phyloP scores from a whole-genome alignment of 2,888 invertebrate species.

The Neria commutata region DNA sequence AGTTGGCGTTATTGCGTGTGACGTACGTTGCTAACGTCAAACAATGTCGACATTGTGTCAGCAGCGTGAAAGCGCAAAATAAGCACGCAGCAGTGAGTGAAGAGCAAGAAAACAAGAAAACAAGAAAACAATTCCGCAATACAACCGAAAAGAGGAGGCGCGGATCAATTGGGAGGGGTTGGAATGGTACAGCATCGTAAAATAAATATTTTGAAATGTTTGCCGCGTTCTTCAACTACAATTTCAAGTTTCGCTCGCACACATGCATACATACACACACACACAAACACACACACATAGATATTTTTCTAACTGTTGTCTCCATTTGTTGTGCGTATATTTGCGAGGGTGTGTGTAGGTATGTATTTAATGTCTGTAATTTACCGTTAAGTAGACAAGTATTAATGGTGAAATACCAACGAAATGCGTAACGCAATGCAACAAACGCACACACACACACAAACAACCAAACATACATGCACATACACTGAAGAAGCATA shows the following conservation, averaged over 20 bases:
- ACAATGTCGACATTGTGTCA: neutral
- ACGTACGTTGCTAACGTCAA: neutral
- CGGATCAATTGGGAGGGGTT: neutral
- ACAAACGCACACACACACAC: neutral
- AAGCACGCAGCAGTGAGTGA: neutral
- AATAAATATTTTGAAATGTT: conserved; percentile 55
- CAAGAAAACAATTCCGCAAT: neutral
- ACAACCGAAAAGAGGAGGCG: neutral
- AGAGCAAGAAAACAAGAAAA: neutral
- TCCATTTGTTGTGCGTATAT: conserved; percentile 15
- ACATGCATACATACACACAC: conserved; percentile 23
- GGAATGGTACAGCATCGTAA: conserved; percentile 15
- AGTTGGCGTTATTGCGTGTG: neutral
- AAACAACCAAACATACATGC: neutral
- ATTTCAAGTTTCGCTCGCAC: conserved; percentile 14
- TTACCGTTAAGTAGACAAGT: conserved; percentile 61
- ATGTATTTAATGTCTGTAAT: conserved; percentile 59
- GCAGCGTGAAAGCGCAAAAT: neutral
- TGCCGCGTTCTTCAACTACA: conserved; percentile 42
- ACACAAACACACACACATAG: conserved; percentile 7
- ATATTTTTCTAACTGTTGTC: conserved; percentile 34
- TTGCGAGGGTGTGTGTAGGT: conserved; percentile 32
- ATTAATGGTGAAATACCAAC: conserved; percentile 58
- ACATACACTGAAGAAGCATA: neutral
- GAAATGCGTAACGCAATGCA: conserved; percentile 53